Conservation (phyloP, 2,797 vertebrate species). For the Chiloscyllium punctatum region DNA sequence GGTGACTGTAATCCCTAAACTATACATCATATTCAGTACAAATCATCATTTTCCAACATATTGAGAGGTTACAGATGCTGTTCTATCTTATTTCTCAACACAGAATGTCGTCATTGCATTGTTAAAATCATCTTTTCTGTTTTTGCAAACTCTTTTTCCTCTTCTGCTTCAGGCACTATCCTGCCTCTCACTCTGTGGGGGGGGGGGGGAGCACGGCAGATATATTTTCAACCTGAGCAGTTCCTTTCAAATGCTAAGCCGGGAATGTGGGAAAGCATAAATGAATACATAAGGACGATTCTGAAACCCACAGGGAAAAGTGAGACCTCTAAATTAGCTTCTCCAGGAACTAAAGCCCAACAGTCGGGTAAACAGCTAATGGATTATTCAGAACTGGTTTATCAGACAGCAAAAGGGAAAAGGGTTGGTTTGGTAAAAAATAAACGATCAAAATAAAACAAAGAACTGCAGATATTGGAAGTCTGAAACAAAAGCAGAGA, state of each 20-base stretch:
- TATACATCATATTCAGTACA: too few relatives aligned
- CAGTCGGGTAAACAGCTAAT: neutral
- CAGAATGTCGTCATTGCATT: neutral
- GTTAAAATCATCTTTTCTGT: neutral
- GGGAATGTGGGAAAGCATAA: neutral
- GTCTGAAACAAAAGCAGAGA: too few relatives aligned
- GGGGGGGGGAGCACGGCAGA: neutral
- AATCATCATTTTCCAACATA: neutral
- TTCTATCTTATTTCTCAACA: too few relatives aligned
- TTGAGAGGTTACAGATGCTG: neutral
- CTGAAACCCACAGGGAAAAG: neutral
- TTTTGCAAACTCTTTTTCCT: neutral
- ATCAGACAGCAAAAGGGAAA: neutral
- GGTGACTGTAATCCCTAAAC: neutral
- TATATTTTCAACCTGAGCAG: neutral
- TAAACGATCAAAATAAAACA: too few relatives aligned
- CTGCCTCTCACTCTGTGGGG: neutral
- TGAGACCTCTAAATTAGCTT: conserved; percentile 25
- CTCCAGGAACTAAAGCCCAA: neutral
- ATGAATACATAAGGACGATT: neutral
- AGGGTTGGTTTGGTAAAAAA: neutral
- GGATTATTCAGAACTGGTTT: neutral
- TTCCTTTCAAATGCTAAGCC: conserved; percentile 10
- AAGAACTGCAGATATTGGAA: too few relatives aligned
- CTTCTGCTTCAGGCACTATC: neutral